These are phyloP conservation scores for Phyllostomus discolor DNA, from an alignment of 2,113 vertebrate genomes.

Conservation along the genomic window DNA sequence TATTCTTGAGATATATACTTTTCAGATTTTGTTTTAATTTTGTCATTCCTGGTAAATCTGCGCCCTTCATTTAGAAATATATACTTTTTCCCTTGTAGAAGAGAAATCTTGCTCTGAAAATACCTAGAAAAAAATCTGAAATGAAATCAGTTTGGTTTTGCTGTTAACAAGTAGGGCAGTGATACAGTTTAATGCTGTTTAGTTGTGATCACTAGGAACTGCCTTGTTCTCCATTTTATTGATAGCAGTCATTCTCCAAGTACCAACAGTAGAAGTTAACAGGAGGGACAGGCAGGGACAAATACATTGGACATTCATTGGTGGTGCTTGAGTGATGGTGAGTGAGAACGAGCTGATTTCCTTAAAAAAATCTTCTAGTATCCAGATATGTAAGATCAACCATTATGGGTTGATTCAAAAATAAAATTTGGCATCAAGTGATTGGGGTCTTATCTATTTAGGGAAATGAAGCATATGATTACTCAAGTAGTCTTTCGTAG, in stretches of 20 bases:
- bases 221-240: slow-evolving; percentile 47
- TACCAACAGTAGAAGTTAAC: neutral
- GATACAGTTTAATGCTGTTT: neutral
- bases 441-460: neutral
- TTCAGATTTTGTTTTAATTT: slow-evolving; percentile 31
- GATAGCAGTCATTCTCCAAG: neutral
- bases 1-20: slow-evolving; percentile 27
- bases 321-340: too few species aligned
- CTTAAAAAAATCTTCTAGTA: slow-evolving; percentile 23
- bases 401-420: slow-evolving; percentile 27
- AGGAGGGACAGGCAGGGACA: slow-evolving; percentile 15
- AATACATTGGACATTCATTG: neutral
- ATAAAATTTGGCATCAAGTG: neutral
- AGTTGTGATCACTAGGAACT: slow-evolving; percentile 18
- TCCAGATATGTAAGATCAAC: neutral
- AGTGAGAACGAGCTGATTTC: slow-evolving; percentile 19
- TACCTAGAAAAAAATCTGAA: slow-evolving; percentile 17
- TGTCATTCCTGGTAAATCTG: slow-evolving; percentile 20
- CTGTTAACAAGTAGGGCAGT: neutral
- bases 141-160: slow-evolving; percentile 41
- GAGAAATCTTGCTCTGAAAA: slow-evolving; percentile 36
- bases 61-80: neutral
- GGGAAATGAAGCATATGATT: neutral
- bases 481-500: slow-evolving; percentile 35
- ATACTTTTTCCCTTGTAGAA: neutral